These are phyloP conservation scores for Seriola rivoliana DNA, from an alignment of 2,113 vertebrate genomes.

Conservation along the genomic window DNA sequence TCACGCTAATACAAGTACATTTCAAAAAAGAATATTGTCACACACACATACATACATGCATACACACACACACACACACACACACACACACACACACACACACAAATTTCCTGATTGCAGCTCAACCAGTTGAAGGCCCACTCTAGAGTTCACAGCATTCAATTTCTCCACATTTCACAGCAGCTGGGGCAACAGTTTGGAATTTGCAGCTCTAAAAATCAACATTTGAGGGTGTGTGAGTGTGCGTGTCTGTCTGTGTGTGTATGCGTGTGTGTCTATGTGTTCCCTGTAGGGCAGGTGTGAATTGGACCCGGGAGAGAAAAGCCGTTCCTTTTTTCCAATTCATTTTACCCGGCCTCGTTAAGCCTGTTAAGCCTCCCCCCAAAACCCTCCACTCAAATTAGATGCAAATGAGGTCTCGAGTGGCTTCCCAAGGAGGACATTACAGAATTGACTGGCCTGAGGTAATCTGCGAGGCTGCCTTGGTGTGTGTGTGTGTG, in stretches of 20 bases:
- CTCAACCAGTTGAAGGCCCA: slow-evolving; percentile 24
- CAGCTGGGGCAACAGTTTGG: slow-evolving; percentile 58
- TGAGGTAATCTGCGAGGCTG: slow-evolving; percentile 70
- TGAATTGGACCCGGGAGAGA: slow-evolving; percentile 79
- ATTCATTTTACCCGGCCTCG: slow-evolving; percentile 68
- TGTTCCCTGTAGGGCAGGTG: slow-evolving; percentile 67
- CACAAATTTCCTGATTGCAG: slow-evolving; percentile 29
- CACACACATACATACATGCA: background rate
- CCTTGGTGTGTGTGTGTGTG: slow-evolving; percentile 29
- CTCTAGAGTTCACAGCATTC: slow-evolving; percentile 35
- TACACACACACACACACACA: slow-evolving; percentile 21
- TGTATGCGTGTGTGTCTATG: slow-evolving; percentile 38
- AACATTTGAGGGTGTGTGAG: slow-evolving; percentile 53
- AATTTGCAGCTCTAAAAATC: slow-evolving; percentile 57
- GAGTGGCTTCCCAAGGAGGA: slow-evolving; percentile 79
- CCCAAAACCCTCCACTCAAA: slow-evolving; percentile 75
- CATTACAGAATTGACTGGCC: slow-evolving; percentile 76
- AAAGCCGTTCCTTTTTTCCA: slow-evolving; percentile 61
- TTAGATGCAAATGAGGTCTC: slow-evolving; percentile 85
- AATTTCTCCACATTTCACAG: slow-evolving; percentile 45
- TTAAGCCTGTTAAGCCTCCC: slow-evolving; percentile 74
- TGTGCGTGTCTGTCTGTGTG: slow-evolving; percentile 29
- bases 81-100: background rate
- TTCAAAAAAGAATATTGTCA: background rate
- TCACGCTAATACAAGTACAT: slow-evolving; percentile 1